Conservation (phyloP, 2,113 vertebrate genomes). For the Colius striatus region DNA sequence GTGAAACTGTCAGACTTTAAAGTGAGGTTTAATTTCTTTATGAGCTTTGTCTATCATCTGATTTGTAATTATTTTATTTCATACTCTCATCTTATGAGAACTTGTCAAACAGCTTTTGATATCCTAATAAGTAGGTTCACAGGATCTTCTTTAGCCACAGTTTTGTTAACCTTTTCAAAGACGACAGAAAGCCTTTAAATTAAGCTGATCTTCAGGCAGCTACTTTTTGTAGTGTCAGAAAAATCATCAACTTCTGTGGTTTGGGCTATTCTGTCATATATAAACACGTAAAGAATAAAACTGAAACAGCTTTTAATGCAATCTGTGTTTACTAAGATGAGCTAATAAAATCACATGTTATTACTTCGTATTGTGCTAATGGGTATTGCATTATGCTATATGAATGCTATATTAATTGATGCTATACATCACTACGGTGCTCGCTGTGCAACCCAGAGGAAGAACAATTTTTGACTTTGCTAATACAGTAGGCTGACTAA, state of each 20-base stretch:
- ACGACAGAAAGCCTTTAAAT: constrained; percentile 73
- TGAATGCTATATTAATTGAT: constrained; percentile 50
- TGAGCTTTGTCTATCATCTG: constrained; percentile 49
- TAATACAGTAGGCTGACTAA: not conserved
- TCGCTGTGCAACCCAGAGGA: constrained; percentile 41
- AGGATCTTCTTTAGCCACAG: constrained; percentile 65
- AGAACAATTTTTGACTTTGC: constrained; percentile 12
- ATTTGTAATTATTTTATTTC: constrained; percentile 57
- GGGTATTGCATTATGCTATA: constrained; percentile 66
- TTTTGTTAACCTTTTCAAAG: constrained; percentile 68
- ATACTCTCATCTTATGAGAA: constrained; percentile 16
- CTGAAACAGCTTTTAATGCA: constrained; percentile 76
- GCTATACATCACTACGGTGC: constrained; percentile 43
- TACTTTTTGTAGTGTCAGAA: constrained; percentile 71
- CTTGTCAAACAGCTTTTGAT: constrained; percentile 68
- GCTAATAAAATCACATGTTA: constrained; percentile 75
- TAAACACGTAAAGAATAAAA: constrained; percentile 73
- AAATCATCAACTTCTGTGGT: constrained; percentile 59
- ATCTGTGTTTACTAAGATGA: constrained; percentile 78
- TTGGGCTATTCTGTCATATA: constrained; percentile 64
- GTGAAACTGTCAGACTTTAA: constrained; percentile 40
- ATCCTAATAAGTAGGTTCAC: constrained; percentile 60
- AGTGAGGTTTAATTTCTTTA: constrained; percentile 45
- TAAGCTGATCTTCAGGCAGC: constrained; percentile 70
- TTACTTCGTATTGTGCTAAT: constrained; percentile 75